These are phyloP conservation scores for Phainopepla nitens DNA, from an alignment of 2,113 vertebrate genomes.

Conservation along the genomic window DNA sequence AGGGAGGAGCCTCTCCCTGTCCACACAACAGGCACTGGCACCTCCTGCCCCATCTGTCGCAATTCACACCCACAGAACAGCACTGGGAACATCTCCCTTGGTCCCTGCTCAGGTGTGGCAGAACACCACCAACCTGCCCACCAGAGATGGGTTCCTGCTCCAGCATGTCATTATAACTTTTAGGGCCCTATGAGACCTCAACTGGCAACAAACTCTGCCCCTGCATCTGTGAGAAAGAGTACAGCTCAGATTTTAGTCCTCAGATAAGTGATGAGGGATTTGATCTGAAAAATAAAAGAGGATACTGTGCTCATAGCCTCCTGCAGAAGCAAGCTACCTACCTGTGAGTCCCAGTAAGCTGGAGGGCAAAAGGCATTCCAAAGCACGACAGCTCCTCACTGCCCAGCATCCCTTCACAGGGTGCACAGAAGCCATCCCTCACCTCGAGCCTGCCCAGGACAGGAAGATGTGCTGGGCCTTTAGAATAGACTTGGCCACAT, in stretches of 20 bases:
- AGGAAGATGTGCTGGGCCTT: not conserved
- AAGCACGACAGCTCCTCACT: fast-evolving
- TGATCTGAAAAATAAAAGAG: not conserved
- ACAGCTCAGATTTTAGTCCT: not conserved
- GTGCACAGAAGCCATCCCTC: not conserved
- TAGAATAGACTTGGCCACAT: fast-evolving
- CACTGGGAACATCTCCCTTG: fast-evolving
- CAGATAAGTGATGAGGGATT: not conserved
- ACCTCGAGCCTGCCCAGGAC: not conserved
- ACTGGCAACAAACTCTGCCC: not conserved
- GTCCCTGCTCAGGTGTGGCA: not conserved
- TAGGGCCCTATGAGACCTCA: not conserved
- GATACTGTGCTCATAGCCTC: not conserved
- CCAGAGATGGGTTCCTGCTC: not conserved
- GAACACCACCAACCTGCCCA: not conserved
- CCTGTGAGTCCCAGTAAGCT: fast-evolving
- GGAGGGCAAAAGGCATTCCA: fast-evolving
- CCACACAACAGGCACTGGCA: not conserved
- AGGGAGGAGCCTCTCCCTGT: not conserved
- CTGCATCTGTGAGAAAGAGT: not conserved
- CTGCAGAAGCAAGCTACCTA: not conserved
- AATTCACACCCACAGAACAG: fast-evolving
- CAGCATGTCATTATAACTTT: not conserved
- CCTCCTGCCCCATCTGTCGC: not conserved
- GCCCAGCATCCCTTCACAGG: not conserved